Evolutionary conservation across 2,888 invertebrate genomes (phyloP).

Genomic region (Tenthredo scrophulariae): DNA sequence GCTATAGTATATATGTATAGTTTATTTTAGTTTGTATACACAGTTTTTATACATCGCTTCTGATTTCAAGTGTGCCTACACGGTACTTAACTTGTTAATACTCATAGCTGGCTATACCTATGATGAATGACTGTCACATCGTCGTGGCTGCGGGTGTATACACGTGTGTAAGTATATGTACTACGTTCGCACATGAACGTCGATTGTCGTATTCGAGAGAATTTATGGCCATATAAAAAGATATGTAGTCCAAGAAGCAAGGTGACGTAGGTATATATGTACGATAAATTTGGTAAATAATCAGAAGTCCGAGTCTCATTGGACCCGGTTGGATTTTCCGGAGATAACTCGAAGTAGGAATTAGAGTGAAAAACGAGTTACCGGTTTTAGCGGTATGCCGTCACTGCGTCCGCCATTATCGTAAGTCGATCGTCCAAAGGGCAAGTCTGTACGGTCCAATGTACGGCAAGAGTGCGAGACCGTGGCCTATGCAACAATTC

Average conservation of each 20-base stretch:
- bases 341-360: neutral
- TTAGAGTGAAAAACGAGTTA: neutral
- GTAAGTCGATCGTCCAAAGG: conserved; percentile 1
- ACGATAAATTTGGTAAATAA: conserved; percentile 1
- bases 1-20: neutral
- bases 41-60: neutral
- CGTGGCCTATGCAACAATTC: neutral
- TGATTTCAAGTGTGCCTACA: conserved; percentile 1
- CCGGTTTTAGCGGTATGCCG: conserved; percentile 15
- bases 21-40: neutral
- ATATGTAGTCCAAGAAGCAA: neutral
- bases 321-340: neutral
- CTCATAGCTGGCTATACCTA: neutral
- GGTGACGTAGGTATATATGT: neutral
- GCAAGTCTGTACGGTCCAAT: conserved; percentile 5
- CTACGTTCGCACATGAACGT: neutral
- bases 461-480: neutral
- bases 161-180: neutral
- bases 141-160: neutral
- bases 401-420: conserved; percentile 13
- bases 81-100: neutral
- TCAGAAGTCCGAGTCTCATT: neutral
- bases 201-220: neutral
- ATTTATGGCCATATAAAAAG: neutral
- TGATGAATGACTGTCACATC: neutral